Base-by-base conservation (phyloP, 2,888 invertebrate species). In the Cordylochernes scorpioides region DNA sequence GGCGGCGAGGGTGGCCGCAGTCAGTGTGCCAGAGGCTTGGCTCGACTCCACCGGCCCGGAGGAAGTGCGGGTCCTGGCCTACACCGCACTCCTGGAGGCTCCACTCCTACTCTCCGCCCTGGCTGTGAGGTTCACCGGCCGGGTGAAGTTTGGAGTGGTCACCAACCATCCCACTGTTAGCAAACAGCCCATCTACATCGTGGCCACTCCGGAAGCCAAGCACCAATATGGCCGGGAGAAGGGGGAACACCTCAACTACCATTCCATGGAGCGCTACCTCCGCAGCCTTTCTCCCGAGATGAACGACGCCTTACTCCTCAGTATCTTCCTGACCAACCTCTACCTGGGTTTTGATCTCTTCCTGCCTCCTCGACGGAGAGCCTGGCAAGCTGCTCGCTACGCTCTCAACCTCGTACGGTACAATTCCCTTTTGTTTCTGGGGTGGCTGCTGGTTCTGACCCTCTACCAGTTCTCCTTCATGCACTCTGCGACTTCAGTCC, bases 71-170 rank as follows among this genome's bases (percentile, higher is more conserved):
- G 49, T 57, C 5, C 41, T 60, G 8, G 45, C 59, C n/a, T 46
- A 58, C 24, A 54, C 59, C 6, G 47, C 51, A 18, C 43, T 55
- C 14, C 35, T 49, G 4, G 49, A 51, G 28, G 52, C 58, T 4
- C 60, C 60, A 1, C 45, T 60, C 33, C 57, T 60, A 41, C 47
- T 57, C 30, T 58, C 60, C n/a, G 55, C 58, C 2, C 46, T 60
- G 5, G 57, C 58, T 35, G 55, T 59, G 2, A 57, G 56, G 40
- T 60, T 60, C 44, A 55, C 57, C 19, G 60, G 60, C n/a, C 46
- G 59, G 10, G 54, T 58, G 3, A 51, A 51, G 35, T 56, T 61
- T 45, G 59, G 57, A 9, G 44, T 49, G 33, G 42, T 49, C 28
- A 39, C 33, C 14, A 34, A 36, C 16, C 17, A 28, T 15, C 8